phyloP scores from a whole-genome alignment of 2,888 invertebrate genomes.

The Fabriciana adippe region DNA sequence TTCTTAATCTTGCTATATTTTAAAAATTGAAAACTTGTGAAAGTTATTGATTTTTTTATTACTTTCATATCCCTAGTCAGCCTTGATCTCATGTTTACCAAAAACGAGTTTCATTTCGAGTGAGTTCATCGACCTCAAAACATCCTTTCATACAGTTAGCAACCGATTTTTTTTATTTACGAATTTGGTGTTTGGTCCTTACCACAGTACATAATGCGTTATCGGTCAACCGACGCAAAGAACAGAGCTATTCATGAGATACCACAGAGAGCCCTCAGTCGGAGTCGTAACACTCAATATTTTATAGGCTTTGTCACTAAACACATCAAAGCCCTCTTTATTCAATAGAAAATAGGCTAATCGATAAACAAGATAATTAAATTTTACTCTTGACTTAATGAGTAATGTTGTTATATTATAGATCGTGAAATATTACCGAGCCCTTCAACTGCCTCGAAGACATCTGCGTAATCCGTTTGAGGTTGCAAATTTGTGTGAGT shows the following conservation, averaged over 20 bases:
- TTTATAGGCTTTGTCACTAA: constrained; percentile 33
- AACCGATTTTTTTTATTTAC: constrained; percentile 29
- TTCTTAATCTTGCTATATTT: too few species aligned
- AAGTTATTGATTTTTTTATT: not conserved
- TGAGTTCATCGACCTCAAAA: constrained; percentile 64
- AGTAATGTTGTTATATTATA: not conserved
- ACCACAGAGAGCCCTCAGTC: constrained; percentile 30
- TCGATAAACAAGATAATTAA: constrained; percentile 22
- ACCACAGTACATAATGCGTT: constrained; percentile 32
- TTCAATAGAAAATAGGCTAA: constrained; percentile 24
- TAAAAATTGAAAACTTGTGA: too few species aligned
- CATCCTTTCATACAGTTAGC: constrained; percentile 40
- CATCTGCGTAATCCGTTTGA: constrained; percentile 66
- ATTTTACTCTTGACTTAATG: constrained; percentile 23
- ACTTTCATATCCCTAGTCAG: constrained; percentile 37
- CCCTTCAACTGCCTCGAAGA: constrained; percentile 71
- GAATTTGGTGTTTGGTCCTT: constrained; percentile 16
- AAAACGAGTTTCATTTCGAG: constrained; percentile 70
- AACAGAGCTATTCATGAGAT: constrained; percentile 34
- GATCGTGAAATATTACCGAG: constrained; percentile 55
- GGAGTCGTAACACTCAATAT: constrained; percentile 32
- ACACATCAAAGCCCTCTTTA: constrained; percentile 22
- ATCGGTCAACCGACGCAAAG: constrained; percentile 44
- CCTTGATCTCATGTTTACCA: constrained; percentile 55
- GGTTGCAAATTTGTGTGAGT: constrained; percentile 54